phyloP scores from a whole-genome alignment of 2,113 vertebrate species.

The Aphyosemion australe region DNA sequence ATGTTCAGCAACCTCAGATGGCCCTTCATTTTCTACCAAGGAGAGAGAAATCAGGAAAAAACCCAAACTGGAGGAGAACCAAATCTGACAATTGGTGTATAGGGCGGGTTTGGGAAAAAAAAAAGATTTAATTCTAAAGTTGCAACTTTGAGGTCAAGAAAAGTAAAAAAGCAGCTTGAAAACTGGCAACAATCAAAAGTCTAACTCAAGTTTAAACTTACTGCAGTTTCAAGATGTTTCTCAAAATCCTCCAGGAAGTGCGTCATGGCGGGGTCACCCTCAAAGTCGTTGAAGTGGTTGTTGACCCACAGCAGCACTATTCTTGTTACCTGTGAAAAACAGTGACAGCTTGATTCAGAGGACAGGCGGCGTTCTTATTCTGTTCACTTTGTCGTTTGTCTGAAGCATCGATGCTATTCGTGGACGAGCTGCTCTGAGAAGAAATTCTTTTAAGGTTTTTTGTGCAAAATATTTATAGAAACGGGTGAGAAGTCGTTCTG shows the following conservation, averaged over 20 bases:
- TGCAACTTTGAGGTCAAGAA: background rate
- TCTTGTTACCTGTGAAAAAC: slow-evolving; percentile 86
- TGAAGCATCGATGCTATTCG: background rate
- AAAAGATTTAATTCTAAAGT: background rate
- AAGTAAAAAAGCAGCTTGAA: background rate
- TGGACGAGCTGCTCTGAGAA: background rate
- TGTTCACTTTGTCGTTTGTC: background rate
- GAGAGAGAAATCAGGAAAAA: background rate
- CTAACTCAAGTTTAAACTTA: slow-evolving; percentile 65
- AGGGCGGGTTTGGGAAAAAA: too few relatives aligned
- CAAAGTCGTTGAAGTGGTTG: slow-evolving; percentile 99
- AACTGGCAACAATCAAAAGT: background rate
- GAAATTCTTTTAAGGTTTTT: background rate
- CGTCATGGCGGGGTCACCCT: slow-evolving; percentile 94
- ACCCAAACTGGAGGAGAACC: background rate
- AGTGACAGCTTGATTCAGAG: background rate
- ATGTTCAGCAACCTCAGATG: slow-evolving; percentile 95
- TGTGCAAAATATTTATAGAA: background rate
- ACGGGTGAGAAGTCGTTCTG: background rate
- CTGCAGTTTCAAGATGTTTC: slow-evolving; percentile 88
- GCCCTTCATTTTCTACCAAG: slow-evolving; percentile 93
- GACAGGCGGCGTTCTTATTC: background rate
- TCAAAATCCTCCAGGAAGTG: slow-evolving; percentile 95
- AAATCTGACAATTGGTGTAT: too few relatives aligned
- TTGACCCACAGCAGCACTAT: slow-evolving; percentile 97